phyloP scores from a whole-genome alignment of 1,140 invertebrate genomes.

The Temnothorax curvispinosus region DNA sequence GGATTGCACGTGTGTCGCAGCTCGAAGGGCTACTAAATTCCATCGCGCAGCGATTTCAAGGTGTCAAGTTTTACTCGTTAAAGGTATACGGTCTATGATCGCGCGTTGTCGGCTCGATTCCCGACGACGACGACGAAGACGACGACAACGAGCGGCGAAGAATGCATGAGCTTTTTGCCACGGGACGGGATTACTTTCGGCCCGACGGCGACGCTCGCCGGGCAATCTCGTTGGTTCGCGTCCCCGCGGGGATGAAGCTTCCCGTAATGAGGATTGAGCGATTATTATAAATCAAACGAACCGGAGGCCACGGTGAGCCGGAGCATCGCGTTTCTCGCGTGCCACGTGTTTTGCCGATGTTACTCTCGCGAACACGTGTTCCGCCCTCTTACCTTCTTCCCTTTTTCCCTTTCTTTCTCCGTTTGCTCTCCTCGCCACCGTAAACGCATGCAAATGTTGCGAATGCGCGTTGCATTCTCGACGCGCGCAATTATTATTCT shows the following conservation, averaged over 20 bases:
- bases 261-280: conserved; percentile 81
- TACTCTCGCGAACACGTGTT: conserved; percentile 79
- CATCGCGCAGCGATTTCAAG: conserved; percentile 65
- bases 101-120: not conserved
- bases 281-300: conserved; percentile 83
- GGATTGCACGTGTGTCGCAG: conserved; percentile 52
- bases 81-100: not conserved
- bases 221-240: conserved; percentile 14
- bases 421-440: not conserved
- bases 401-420: conserved; percentile 37
- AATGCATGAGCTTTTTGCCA: conserved; percentile 20
- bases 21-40: conserved; percentile 62
- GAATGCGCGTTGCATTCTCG: conserved; percentile 42
- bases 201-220: conserved; percentile 30
- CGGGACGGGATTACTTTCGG: conserved; percentile 9
- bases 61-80: conserved; percentile 66
- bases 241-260: conserved; percentile 68
- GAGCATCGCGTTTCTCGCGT: conserved; percentile 79
- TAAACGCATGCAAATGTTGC: conserved; percentile 57
- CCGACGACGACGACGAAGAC: not conserved
- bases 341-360: conserved; percentile 80
- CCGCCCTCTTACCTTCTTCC: conserved; percentile 39
- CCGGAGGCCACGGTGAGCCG: conserved; percentile 49
- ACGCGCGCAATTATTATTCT: conserved; percentile 45
- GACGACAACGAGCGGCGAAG: not conserved